Conservation (phyloP, 2,888 invertebrate genomes). For the Pandemis cinnamomeana region DNA sequence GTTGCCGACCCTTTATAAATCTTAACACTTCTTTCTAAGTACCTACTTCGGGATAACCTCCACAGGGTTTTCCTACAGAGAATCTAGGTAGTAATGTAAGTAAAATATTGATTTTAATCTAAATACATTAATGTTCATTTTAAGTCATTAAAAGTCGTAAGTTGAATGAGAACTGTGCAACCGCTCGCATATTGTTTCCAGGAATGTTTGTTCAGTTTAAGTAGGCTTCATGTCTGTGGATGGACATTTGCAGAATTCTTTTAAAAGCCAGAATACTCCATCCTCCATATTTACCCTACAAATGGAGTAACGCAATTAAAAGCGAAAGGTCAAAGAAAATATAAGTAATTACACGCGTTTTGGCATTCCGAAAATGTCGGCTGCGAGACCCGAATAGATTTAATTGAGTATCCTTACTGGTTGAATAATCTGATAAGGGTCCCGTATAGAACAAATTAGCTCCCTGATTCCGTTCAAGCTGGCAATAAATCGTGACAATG, state of each 20-base stretch:
- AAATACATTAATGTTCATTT: too few relatives aligned
- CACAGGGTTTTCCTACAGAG: too few relatives aligned
- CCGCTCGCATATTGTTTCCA: too few relatives aligned
- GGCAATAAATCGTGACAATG: conserved; percentile 59
- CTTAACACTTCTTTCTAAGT: too few relatives aligned
- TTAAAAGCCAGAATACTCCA: background rate
- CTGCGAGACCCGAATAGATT: conserved; percentile 34
- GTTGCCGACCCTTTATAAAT: too few relatives aligned
- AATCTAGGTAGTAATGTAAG: too few relatives aligned
- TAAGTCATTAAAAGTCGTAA: too few relatives aligned
- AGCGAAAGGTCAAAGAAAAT: conserved; percentile 27
- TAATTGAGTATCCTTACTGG: conserved; percentile 36
- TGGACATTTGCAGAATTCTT: conserved; percentile 3
- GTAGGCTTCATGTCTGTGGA: background rate
- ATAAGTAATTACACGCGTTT: conserved; percentile 16
- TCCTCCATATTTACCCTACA: conserved; percentile 12
- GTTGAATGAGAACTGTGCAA: too few relatives aligned
- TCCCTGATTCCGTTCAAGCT: conserved; percentile 41
- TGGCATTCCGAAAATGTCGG: conserved; percentile 33
- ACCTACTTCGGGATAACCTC: too few relatives aligned
- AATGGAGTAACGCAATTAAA: conserved; percentile 23
- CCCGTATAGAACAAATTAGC: conserved; percentile 35
- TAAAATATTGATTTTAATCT: too few relatives aligned
- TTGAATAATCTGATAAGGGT: conserved; percentile 37
- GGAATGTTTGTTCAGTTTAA: background rate